phyloP scores from a whole-genome alignment of 1,140 invertebrate genomes.

The Brachionus sp. region DNA sequence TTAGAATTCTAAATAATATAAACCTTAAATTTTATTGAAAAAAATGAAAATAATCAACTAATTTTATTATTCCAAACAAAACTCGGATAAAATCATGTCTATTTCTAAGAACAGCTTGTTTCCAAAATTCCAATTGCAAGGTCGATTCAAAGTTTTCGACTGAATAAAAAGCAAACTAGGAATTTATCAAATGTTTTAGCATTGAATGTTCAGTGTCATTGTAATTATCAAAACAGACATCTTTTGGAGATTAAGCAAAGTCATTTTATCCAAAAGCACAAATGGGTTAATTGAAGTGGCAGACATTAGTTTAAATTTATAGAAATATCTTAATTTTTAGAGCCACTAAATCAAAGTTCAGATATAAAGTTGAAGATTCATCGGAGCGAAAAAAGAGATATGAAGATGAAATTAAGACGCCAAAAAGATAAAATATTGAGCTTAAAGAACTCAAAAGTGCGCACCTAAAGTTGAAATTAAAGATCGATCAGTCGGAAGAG shows the following conservation, averaged over 20 bases:
- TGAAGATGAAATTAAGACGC: not conserved
- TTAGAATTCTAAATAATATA: too few relatives aligned
- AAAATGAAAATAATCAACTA: too few relatives aligned
- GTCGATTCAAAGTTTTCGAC: not conserved
- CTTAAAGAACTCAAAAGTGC: not conserved
- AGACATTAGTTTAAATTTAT: not conserved
- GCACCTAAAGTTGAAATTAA: not conserved
- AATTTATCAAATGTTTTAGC: not conserved
- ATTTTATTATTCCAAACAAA: too few relatives aligned
- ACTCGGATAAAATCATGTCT: too few relatives aligned
- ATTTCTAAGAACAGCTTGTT: not conserved
- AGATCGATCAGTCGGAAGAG: not conserved
- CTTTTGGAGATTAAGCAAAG: not conserved
- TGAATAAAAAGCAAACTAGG: not conserved
- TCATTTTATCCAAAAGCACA: not conserved
- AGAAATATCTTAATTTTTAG: not conserved
- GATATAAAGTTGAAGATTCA: not conserved
- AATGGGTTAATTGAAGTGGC: not conserved
- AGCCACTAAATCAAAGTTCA: not conserved
- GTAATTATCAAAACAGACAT: not conserved
- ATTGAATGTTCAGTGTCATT: not conserved
- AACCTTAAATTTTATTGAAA: too few relatives aligned
- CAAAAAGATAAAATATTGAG: not conserved
- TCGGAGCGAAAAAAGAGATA: not conserved
- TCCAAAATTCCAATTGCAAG: not conserved